Percentiles rank a stretch among this genome's conserved stretches.
Evolutionary conservation across 2,113 vertebrate genomes (phyloP).

Genomic region (Eurypyga helias): DNA sequence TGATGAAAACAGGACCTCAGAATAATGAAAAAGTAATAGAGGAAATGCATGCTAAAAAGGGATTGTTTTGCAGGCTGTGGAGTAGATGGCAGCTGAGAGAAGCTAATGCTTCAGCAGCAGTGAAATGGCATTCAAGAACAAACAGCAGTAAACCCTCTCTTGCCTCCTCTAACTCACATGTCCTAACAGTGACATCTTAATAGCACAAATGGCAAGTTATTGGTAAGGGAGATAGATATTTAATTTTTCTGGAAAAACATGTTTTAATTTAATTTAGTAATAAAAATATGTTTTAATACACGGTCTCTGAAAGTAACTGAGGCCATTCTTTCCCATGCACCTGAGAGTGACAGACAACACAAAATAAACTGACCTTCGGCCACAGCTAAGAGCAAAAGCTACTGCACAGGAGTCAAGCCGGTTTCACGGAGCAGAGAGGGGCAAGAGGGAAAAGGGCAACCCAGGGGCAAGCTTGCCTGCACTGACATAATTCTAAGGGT

Average conservation of each 20-base stretch:
- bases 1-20: not conserved
- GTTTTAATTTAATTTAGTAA: not conserved
- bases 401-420: not conserved
- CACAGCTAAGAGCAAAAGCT: not conserved
- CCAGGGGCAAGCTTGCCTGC: not conserved
- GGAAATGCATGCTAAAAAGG: not conserved
- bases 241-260: not conserved
- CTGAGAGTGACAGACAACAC: not conserved
- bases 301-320: not conserved
- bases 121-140: not conserved
- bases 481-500: not conserved
- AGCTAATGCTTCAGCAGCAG: not conserved
- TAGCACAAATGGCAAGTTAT: not conserved
- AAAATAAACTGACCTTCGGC: not conserved
- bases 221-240: not conserved
- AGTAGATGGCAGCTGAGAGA: not conserved
- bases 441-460: not conserved
- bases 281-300: not conserved
- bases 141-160: not conserved
- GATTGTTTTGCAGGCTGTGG: not conserved
- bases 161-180: not conserved
- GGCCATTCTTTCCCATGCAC: rapidly evolving
- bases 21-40: not conserved
- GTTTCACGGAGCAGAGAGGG: not conserved
- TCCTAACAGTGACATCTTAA: not conserved